These are phyloP conservation scores for Serranus cabrilla DNA, from an alignment of 2,797 vertebrate genomes.

Conservation along the genomic window DNA sequence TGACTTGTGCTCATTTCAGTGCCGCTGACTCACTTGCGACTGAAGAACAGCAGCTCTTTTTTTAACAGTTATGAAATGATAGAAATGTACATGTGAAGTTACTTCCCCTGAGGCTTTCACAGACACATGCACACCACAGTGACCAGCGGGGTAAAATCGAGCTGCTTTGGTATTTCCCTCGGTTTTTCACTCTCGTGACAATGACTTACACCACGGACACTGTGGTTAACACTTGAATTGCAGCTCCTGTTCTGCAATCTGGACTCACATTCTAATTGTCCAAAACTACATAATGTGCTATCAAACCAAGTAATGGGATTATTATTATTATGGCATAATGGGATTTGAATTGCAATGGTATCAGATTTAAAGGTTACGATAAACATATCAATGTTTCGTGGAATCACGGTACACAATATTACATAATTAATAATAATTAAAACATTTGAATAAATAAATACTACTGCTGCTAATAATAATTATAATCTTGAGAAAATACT, in stretches of 20 bases:
- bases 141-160: slow-evolving; percentile 13
- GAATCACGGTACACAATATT: no score
- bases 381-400: no score
- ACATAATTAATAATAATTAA: no score
- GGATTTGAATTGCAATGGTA: no score
- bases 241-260: no score
- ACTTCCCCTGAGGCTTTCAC: slow-evolving; percentile 48
- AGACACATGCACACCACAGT: slow-evolving; percentile 16
- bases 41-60: not conserved
- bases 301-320: no score
- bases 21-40: not conserved
- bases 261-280: not conserved
- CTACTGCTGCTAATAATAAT: no score
- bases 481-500: no score
- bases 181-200: slow-evolving; percentile 39
- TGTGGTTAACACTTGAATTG: not conserved
- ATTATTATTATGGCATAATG: no score
- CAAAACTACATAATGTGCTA: not conserved
- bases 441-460: no score
- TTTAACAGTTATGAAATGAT: slow-evolving; percentile 31
- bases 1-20: not conserved
- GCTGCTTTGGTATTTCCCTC: slow-evolving; percentile 58
- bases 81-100: not conserved
- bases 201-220: not conserved
- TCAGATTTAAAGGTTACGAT: no score